Evolutionary conservation across 2,888 invertebrate genomes (phyloP), one percentile per base, ranked within the genome.

Genomic region (Dione juno): DNA sequence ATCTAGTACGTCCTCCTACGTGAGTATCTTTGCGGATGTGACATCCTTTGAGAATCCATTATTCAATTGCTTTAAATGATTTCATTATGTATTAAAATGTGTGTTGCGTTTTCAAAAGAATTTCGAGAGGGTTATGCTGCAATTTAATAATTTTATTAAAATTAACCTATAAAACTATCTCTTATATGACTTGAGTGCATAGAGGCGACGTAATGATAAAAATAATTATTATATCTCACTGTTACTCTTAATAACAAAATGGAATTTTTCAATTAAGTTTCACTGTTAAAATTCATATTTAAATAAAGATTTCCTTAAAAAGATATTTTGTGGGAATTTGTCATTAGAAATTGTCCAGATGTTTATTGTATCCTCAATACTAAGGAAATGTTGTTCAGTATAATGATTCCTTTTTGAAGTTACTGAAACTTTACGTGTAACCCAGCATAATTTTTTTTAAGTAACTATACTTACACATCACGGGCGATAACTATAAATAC

Each of bases 1-100:
- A 96, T 92, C 95, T 97, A 90, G 96, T 97, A 77, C 96, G 96
- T 93, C 96, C 97, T 84, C 96, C 96, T 83, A 96, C 96, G 95
- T 97, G 94, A 95, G 96, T 96, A 90, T 85, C 80, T 80, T 78
- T 74, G 81, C 84, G 84, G 79, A 85, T 84, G 84, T 84, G 80
- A 83, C 87, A 88, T 90, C 90, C 88, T 90, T 83, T 82, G 80
- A 77, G 79, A 83, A 79, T 83, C 81, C 81, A 90, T 91, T 90
- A 92, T 90, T 85, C 91, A 90, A 92, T 92, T 92, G 88, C 83
- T 82, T 80, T 80, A 84, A 52, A 59, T 72, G 53, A 63, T 28
- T 64, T 45, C 14, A 57, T 52, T 65, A 43, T 48, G 19, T 45
- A 53, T 68, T 63, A 9, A 14, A 40, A 14, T n/a, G 11, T 41